phyloP scores from a whole-genome alignment of 2,888 invertebrate genomes.

The Drosophila falleni region DNA sequence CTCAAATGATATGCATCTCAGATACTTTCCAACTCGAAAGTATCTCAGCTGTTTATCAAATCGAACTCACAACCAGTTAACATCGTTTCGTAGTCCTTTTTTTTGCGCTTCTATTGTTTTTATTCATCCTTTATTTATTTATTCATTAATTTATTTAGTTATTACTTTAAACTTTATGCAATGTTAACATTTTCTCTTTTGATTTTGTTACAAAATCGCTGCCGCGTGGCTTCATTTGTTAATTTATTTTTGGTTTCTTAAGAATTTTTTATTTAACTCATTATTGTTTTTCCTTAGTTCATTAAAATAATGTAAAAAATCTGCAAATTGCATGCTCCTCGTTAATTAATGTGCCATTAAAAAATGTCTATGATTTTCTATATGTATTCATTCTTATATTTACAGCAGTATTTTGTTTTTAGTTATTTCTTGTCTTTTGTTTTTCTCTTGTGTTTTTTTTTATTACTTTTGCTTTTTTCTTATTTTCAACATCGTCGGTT shows the following conservation, averaged over 20 bases:
- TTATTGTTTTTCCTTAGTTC: conserved; percentile 66
- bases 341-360: conserved; percentile 78
- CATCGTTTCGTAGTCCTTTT: conserved; percentile 60
- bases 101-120: conserved; percentile 50
- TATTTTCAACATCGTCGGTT: conserved; percentile 41
- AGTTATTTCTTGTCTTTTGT: conserved; percentile 32
- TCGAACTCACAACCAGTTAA: conserved; percentile 74
- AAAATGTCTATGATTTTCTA: conserved; percentile 77
- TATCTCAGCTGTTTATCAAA: conserved; percentile 59
- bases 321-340: conserved; percentile 74
- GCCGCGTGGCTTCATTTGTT: conserved; percentile 42
- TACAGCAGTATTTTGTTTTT: conserved; percentile 70
- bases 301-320: conserved; percentile 80
- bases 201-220: conserved; percentile 78
- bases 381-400: conserved; percentile 82
- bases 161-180: conserved; percentile 59
- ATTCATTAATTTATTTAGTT: conserved; percentile 33
- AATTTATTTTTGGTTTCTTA: conserved; percentile 30
- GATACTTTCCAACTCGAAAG: conserved; percentile 43
- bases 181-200: conserved; percentile 80
- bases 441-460: conserved; percentile 18
- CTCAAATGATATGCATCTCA: conserved; percentile 59
- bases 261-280: conserved; percentile 56
- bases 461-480: conserved; percentile 34
- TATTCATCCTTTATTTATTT: conserved; percentile 23